Evolutionary conservation across 2,113 vertebrate species (phyloP).

Genomic region (Petroica traversi): DNA sequence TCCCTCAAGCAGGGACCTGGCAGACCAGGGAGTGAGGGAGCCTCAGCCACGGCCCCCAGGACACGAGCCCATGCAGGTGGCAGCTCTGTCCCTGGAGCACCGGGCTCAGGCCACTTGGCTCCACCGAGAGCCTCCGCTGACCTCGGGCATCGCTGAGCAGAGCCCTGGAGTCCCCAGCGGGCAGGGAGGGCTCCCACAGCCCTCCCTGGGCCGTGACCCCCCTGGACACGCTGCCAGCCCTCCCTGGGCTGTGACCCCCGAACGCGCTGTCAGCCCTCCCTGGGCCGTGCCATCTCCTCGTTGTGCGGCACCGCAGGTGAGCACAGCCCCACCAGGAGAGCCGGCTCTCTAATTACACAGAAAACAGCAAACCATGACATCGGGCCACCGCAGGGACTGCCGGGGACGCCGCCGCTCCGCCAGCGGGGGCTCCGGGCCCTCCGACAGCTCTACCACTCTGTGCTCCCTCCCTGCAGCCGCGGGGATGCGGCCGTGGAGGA

Average conservation of each 20-base stretch:
- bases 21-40: not conserved
- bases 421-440: not conserved
- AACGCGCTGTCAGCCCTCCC: not conserved
- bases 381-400: not conserved
- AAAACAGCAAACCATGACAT: not conserved
- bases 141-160: rapidly evolving
- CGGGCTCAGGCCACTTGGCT: not conserved
- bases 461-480: rapidly evolving
- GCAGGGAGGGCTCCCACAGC: rapidly evolving
- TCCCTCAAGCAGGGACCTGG: not conserved
- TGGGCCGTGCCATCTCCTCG: not conserved
- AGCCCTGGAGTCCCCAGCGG: rapidly evolving
- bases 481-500: not conserved
- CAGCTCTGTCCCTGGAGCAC: not conserved
- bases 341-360: not conserved
- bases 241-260: not conserved
- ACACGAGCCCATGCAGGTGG: rapidly evolving
- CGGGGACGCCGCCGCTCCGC: not conserved
- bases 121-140: rapidly evolving
- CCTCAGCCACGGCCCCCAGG: not conserved
- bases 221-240: not conserved
- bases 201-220: not conserved
- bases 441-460: not conserved
- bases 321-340: not conserved
- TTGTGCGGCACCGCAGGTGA: not conserved